These are phyloP conservation scores for Falco berigora DNA, from an alignment of 2,797 vertebrate species.

Conservation along the genomic window DNA sequence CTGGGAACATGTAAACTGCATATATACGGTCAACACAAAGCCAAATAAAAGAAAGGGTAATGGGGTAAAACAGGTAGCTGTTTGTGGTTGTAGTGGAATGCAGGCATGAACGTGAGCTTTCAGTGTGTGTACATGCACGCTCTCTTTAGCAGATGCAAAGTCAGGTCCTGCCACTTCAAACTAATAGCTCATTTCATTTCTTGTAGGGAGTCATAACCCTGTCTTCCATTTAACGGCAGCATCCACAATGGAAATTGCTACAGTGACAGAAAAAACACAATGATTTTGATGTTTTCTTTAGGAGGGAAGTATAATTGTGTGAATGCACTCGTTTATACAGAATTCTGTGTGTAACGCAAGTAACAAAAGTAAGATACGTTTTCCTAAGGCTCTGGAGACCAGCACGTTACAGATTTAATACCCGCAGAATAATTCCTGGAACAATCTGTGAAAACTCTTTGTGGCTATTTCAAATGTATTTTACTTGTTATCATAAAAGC, in stretches of 20 bases:
- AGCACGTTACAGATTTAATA: background rate
- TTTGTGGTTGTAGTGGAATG: background rate
- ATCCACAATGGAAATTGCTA: background rate
- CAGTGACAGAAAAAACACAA: background rate
- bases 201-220: background rate
- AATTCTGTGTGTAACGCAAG: background rate
- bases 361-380: background rate
- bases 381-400: background rate
- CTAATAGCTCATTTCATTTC: background rate
- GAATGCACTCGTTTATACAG: background rate
- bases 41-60: background rate
- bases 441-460: background rate
- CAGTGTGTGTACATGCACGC: fast-evolving
- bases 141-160: background rate
- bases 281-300: background rate
- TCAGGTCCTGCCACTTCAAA: background rate
- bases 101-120: background rate
- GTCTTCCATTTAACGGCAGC: background rate
- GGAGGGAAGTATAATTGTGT: background rate
- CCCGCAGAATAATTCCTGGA: background rate
- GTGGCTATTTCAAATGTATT: background rate
- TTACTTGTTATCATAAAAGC: too few relatives aligned
- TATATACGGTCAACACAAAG: background rate
- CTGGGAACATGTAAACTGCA: background rate
- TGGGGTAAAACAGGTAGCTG: background rate